Conservation (phyloP, 2,797 vertebrate genomes). For the Mycteria americana region DNA sequence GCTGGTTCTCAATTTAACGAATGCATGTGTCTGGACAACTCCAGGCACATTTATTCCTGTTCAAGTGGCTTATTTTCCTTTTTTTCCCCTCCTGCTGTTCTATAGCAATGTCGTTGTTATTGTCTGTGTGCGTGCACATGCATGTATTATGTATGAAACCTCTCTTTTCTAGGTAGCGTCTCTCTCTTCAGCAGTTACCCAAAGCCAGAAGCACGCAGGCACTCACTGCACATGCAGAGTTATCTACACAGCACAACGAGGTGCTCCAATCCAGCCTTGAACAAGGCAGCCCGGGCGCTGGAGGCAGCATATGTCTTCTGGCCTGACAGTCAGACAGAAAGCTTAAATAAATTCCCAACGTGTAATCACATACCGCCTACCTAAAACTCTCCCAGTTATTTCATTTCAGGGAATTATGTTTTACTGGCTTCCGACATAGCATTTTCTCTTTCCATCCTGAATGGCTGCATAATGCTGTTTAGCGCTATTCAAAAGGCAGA, state of each 20-base stretch:
- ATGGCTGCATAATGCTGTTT: background rate
- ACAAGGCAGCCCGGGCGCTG: background rate
- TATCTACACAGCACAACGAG: background rate
- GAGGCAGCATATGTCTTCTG: background rate
- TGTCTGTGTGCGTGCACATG: background rate
- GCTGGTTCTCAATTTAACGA: background rate
- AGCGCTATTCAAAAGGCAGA: background rate
- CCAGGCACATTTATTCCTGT: background rate
- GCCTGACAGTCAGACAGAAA: background rate
- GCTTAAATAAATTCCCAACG: background rate
- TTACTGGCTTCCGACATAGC: background rate
- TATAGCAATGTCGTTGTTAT: background rate
- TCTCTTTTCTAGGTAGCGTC: background rate
- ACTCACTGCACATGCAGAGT: background rate
- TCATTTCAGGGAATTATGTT: background rate
- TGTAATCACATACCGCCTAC: background rate
- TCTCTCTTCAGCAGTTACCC: background rate
- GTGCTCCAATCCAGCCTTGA: background rate
- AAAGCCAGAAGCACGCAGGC: background rate
- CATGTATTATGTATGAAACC: fast-evolving
- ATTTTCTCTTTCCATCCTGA: background rate
- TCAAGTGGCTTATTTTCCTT: background rate
- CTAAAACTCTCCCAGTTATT: background rate
- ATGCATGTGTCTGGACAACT: background rate
- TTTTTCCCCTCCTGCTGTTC: background rate